Percentiles rank a stretch among this genome's conserved stretches.
Evolutionary conservation across 2,113 vertebrate genomes (phyloP).

Genomic region (Mus pahari): DNA sequence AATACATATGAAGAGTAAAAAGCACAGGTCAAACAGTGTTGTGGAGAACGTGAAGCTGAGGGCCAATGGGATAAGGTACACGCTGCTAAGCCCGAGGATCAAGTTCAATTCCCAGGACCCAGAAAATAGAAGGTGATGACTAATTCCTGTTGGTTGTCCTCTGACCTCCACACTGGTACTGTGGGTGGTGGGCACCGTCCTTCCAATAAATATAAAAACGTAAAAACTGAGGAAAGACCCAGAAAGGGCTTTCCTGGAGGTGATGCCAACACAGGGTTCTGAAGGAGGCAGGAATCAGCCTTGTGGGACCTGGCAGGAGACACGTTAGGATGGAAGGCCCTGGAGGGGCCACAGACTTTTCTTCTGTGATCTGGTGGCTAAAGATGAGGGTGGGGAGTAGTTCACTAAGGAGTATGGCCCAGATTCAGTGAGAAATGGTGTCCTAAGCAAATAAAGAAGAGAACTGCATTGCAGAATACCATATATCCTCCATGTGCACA

Average conservation of each 20-base stretch:
- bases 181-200: too few species aligned
- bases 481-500: too few species aligned
- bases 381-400: neutral
- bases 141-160: neutral
- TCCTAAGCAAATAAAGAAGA: neutral
- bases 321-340: neutral
- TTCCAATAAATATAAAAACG: neutral
- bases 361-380: neutral
- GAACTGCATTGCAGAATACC: neutral
- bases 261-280: neutral
- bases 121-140: neutral
- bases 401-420: neutral
- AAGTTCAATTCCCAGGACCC: neutral
- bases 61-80: neutral
- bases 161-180: neutral
- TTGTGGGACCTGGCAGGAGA: neutral
- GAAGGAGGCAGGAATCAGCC: neutral
- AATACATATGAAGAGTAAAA: neutral
- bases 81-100: neutral
- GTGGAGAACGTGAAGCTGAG: neutral
- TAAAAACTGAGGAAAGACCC: neutral
- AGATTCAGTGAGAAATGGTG: neutral
- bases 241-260: neutral
- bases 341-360: neutral
- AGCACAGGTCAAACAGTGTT: neutral